Evolutionary conservation across 2,888 invertebrate species (phyloP), one percentile per base, ranked within the genome.

Genomic region (Octonoba sinensis): DNA sequence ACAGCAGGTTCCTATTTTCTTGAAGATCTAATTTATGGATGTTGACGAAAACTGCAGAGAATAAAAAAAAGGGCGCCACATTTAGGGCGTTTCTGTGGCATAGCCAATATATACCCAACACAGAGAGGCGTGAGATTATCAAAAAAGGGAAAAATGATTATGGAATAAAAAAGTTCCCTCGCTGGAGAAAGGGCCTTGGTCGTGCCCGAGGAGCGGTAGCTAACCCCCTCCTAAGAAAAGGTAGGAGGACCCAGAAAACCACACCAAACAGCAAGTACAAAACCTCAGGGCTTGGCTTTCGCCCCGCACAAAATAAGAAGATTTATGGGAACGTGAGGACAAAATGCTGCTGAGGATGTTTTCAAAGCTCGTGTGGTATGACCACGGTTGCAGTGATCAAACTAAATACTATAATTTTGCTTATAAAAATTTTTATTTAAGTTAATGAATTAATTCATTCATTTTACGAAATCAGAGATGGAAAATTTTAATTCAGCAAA

Each of bases 21-120:
- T 72, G 72, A 72, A 62, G 72, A 79, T 60, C 78, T 79, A 79
- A 79, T 79, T 79, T 79, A 79, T 79, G 78, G 78, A 79, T 79
- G 78, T 79, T 79, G 78, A 79, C 78, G 72, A 78, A 72, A 77
- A 78, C 78, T 57, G 27, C 65, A 46, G 51, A 57, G 49, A 47
- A 71, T 59, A 65, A 46, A 65, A 51, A 57, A 22, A 71, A 59
- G 22, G 54, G 54, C 18, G 51, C 36, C 24, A n/a, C 62, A 64
- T 46, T 51, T 66, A 67, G 36, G 44, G 70, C 22, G 44, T 60
- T 70, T 56, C 49, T 70, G 65, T 65, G 71, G 76, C 54, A 51
- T 62, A 60, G 57, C 76, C 51, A 75, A 75, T 75, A 75, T 76
- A 69, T 54, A 62, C 76, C 69, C 69, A 51, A 72, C 20, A 59